Base-by-base conservation (phyloP, 2,888 invertebrate genomes). In the Rhamphomyia laevipes region DNA sequence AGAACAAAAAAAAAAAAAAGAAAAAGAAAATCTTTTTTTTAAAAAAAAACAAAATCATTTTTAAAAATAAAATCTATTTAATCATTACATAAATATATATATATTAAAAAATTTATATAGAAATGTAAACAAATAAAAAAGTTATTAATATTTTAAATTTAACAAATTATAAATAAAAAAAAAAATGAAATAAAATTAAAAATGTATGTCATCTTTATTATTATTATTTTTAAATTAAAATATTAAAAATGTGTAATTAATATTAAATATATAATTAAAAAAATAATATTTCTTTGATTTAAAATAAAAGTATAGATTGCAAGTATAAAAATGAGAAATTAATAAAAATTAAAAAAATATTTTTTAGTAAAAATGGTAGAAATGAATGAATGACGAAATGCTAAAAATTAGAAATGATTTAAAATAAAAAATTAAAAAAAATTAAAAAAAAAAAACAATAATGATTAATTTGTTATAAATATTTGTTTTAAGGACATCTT, bases 41-140 rank as follows among this genome's bases (percentile, higher is more conserved):
- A n/a, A n/a, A n/a, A n/a, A n/a, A 43, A 42, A 42, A n/a, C 3
- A 42, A 21, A 15, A 6, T 27, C n/a, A n/a, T n/a, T n/a, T n/a
- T n/a, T n/a, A n/a, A n/a, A n/a, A n/a, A n/a, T 6, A 27, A 27
- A 27, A 7, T 27, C 23, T 27, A 27, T 27, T 27, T 27, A 27
- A 27, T 27, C 23, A 27, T 27, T 27, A n/a, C n/a, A n/a, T n/a
- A 35, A 35, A 13, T 35, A 13, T 35, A n/a, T 35, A n/a, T n/a
- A 35, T n/a, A 45, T 35, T 45, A 45, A 31, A 30, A 44, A 44
- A 31, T 17, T 31, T n/a, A 30, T 44, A 44, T 17, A 35, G 35
- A 35, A 15, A 13, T 27, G n/a, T 35, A 35, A 35, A n/a, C n/a
- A n/a, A n/a, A 13, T 35, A 33, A 5, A n/a, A n/a, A 35, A 35